Base-by-base conservation (phyloP, 1,140 invertebrate genomes). In the Brachionus paranguensis region DNA sequence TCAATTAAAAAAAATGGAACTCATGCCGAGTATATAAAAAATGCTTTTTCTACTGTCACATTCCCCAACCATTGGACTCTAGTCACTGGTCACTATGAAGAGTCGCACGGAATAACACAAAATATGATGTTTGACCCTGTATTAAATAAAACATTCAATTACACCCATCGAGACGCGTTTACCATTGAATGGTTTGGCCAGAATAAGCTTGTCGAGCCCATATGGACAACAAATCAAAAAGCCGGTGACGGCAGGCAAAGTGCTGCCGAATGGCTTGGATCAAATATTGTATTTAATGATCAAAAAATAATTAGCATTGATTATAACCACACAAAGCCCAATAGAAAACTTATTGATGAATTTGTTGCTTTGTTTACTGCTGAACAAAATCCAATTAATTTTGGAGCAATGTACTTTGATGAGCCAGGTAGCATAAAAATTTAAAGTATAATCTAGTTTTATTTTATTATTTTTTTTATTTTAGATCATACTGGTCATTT, bases 61-160 rank as follows among this genome's bases (percentile, higher is more conserved):
- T 93, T 93, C 87, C 93, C 93, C 1, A 94, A 95, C 89, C 94
- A 95, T 89, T 93, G 93, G 86, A 91, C 93, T 0, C 92, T 95
- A 55, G 93, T 92, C 0, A 95, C 94, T 27, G 94, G 94, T 7
- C 86, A 94, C 20, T 93, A 92, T 86, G 90, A 92, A 0, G 93
- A 94, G 87, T 90, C 88, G 74, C 94, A 95, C 89, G 94, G 93
- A 6, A 92, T 95, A 78, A 86, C 93, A 6, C 92, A 91, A 78
- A 94, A 93, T 88, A 87, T 87, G 43, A 91, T 92, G 87, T 94
- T 91, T 86, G 93, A 94, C 88, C 88, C 89, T 2, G 85, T 87
- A 1, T 88, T 88, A 6, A 89, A 91, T 20, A 88, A 88, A 60
- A 87, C 85, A 88, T 81, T 81, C 12, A 64, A 68, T 47, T 81